A percentile compares a stretch with the other conserved stretches of the same genome.
Conservation (phyloP, 2,888 invertebrate genomes). For the Zygaena filipendulae region DNA sequence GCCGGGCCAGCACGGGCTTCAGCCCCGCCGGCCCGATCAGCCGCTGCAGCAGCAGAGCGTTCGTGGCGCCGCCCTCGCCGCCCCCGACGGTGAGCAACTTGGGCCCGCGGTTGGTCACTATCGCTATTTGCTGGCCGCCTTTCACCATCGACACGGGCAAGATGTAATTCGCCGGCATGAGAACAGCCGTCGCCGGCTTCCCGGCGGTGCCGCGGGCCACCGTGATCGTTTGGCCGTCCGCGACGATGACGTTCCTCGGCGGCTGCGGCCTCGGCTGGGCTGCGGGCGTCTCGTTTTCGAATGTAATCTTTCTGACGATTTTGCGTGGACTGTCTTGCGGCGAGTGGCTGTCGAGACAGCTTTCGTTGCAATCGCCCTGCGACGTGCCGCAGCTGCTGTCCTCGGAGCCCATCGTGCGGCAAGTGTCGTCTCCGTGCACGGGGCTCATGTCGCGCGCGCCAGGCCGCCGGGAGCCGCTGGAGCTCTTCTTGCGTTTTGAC, state of each 20-base stretch:
- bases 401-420: conserved; percentile 78
- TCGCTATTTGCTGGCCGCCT: conserved; percentile 77
- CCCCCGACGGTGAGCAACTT: conserved; percentile 57
- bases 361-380: conserved; percentile 58
- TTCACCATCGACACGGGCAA: conserved; percentile 78
- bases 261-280: conserved; percentile 36
- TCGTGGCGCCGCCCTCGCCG: conserved; percentile 63
- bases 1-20: conserved; percentile 62
- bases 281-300: conserved; percentile 54
- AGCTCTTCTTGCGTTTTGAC: conserved; percentile 76
- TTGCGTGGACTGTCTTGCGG: conserved; percentile 67
- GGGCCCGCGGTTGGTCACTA: conserved; percentile 76
- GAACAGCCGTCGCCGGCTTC: conserved; percentile 72
- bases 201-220: conserved; percentile 70
- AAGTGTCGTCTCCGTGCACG: conserved; percentile 72
- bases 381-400: conserved; percentile 80
- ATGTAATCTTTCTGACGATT: conserved; percentile 50
- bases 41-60: conserved; percentile 74
- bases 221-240: conserved; percentile 73
- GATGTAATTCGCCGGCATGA: conserved; percentile 79
- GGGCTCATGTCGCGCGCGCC: conserved; percentile 70
- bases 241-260: conserved; percentile 69
- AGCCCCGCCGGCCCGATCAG: conserved; percentile 73
- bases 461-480: conserved; percentile 67
- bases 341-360: conserved; percentile 61